Conservation (phyloP, 2,888 invertebrate species). For the Lepidonotus clava region DNA sequence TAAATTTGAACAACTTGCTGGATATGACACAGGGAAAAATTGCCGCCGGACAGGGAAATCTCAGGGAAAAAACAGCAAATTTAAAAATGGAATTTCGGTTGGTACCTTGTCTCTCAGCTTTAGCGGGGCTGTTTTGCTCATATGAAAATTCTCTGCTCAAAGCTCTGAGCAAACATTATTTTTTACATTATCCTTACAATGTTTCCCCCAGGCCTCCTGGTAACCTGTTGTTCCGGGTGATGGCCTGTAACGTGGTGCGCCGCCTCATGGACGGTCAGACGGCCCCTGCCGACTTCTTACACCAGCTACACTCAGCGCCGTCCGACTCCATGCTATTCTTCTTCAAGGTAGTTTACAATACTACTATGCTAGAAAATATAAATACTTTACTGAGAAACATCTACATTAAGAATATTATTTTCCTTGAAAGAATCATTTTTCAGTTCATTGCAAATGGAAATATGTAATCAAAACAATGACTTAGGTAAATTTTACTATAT, state of each 20-base stretch:
- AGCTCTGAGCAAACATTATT: too few relatives aligned
- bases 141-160: too few relatives aligned
- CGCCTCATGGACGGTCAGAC: conserved; percentile 30
- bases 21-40: too few relatives aligned
- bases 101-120: too few relatives aligned
- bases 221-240: conserved; percentile 11
- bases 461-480: not conserved
- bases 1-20: too few relatives aligned
- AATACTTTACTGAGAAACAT: not conserved
- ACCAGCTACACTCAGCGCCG: not conserved
- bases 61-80: too few relatives aligned
- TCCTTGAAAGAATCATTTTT: not conserved
- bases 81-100: too few relatives aligned
- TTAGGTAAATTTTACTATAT: too few relatives aligned
- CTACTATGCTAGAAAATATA: not conserved
- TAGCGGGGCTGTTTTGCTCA: too few relatives aligned
- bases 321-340: conserved; percentile 15
- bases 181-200: too few relatives aligned
- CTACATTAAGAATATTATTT: not conserved
- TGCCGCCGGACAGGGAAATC: too few relatives aligned
- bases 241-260: conserved; percentile 35
- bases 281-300: not conserved
- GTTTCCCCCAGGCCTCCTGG: not conserved
- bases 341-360: not conserved
- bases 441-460: not conserved